These are phyloP conservation scores for Ibidorhyncha struthersii DNA, from an alignment of 2,113 vertebrate species.

Conservation along the genomic window DNA sequence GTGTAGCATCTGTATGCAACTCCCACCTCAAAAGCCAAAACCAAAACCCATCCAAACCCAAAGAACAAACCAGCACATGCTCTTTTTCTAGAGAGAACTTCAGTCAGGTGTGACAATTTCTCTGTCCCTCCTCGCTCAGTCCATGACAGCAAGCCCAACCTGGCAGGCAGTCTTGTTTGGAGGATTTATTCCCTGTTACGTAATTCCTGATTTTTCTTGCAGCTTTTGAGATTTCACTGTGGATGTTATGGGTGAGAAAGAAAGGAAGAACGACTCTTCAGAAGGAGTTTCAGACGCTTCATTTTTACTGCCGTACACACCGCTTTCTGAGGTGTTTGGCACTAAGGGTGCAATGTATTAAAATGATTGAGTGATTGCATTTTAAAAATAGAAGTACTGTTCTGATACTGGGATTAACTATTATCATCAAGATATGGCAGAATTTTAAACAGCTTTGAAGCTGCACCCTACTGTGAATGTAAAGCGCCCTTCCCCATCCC, in stretches of 20 bases:
- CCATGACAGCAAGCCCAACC: background rate
- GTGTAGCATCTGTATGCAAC: background rate
- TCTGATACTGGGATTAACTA: conserved; percentile 50
- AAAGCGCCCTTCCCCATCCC: background rate
- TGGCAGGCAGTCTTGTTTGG: background rate
- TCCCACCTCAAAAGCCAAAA: background rate
- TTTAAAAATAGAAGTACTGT: conserved; percentile 56
- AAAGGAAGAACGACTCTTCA: background rate
- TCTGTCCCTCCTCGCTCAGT: background rate
- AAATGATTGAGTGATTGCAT: conserved; percentile 59
- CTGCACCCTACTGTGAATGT: conserved; percentile 33
- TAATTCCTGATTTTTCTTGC: background rate
- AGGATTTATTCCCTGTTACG: background rate
- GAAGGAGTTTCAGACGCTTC: background rate
- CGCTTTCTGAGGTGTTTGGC: conserved; percentile 7
- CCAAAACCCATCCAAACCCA: background rate
- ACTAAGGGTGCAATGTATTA: conserved; percentile 3
- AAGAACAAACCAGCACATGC: background rate
- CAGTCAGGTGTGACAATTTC: background rate
- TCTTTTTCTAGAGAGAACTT: background rate
- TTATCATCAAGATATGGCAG: conserved; percentile 37
- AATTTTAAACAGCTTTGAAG: conserved; percentile 47
- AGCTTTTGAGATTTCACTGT: background rate
- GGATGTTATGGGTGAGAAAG: background rate
- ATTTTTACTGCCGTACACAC: background rate